phyloP scores from a whole-genome alignment of 2,113 vertebrate species.

The Leuciscus idus region DNA sequence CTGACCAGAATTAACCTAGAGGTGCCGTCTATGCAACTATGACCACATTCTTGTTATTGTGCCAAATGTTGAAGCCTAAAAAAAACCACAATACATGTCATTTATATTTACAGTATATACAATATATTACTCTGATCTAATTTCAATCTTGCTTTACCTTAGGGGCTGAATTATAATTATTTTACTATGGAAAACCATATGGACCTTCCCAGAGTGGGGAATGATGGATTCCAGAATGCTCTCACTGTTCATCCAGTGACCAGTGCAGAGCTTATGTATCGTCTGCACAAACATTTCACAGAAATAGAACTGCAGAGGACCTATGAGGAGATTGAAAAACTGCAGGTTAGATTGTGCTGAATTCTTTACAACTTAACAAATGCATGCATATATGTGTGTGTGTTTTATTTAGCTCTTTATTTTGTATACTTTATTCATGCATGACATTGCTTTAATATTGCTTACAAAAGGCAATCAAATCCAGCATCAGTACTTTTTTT shows the following conservation, averaged over 20 bases:
- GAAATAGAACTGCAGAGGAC: slow-evolving; percentile 91
- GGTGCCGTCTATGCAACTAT: not conserved
- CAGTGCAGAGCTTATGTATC: slow-evolving; percentile 93
- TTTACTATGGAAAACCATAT: slow-evolving; percentile 84
- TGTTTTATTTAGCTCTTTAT: not conserved
- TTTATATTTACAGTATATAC: not conserved
- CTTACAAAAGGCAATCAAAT: not conserved
- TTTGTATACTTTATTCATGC: not conserved
- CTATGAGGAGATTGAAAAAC: slow-evolving; percentile 89
- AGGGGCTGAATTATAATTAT: slow-evolving; percentile 86
- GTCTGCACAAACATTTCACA: slow-evolving; percentile 90
- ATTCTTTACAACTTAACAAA: not conserved
- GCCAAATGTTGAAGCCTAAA: not conserved
- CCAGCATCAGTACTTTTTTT: not conserved
- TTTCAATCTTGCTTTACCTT: not conserved
- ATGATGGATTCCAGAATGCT: slow-evolving; percentile 79
- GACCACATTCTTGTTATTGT: not conserved
- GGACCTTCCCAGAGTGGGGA: slow-evolving; percentile 79
- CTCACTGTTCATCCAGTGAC: slow-evolving; percentile 90
- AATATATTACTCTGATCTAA: not conserved
- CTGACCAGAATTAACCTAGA: slow-evolving; percentile 1
- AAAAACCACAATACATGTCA: not conserved
- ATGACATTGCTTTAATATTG: not conserved
- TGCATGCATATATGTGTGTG: too few relatives aligned
- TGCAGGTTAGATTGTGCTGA: slow-evolving; percentile 81